Conservation (phyloP, 2,888 invertebrate genomes). For the Leptopterna dolabrata region DNA sequence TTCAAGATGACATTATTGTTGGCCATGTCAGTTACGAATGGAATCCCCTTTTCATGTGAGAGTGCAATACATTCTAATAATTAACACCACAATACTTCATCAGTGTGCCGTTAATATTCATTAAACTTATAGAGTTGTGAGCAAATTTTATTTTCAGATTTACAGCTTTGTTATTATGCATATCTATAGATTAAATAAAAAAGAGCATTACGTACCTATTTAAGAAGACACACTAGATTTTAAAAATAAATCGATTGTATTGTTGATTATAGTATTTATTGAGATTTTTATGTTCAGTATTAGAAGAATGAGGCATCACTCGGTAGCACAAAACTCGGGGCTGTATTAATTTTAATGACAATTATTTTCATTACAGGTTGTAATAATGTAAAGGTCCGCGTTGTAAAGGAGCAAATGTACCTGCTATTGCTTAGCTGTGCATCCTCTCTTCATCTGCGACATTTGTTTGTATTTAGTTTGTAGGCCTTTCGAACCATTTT, state of each 20-base stretch:
- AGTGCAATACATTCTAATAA: too few species aligned
- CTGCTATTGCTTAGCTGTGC: neutral
- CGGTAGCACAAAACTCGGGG: neutral
- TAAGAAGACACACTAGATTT: neutral
- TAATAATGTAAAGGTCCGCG: neutral
- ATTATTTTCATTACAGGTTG: neutral
- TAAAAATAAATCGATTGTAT: neutral
- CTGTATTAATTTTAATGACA: neutral
- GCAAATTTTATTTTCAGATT: neutral
- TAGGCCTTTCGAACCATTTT: neutral
- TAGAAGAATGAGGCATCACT: neutral
- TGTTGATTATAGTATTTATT: neutral
- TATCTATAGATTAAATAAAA: neutral
- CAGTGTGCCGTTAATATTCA: neutral
- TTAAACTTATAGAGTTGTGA: neutral
- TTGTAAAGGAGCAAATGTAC: neutral
- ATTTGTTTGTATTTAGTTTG: neutral
- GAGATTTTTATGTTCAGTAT: constrained; percentile 2
- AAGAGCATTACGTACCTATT: neutral
- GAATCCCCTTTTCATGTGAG: too few species aligned
- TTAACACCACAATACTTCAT: too few species aligned
- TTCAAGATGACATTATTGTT: too few species aligned
- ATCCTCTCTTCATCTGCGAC: neutral
- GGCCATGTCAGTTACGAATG: too few species aligned
- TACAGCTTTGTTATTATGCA: neutral